Evolutionary conservation across 2,797 vertebrate species (phyloP), one percentile per base, ranked within the genome.

Genomic region (Harpagifer antarcticus): DNA sequence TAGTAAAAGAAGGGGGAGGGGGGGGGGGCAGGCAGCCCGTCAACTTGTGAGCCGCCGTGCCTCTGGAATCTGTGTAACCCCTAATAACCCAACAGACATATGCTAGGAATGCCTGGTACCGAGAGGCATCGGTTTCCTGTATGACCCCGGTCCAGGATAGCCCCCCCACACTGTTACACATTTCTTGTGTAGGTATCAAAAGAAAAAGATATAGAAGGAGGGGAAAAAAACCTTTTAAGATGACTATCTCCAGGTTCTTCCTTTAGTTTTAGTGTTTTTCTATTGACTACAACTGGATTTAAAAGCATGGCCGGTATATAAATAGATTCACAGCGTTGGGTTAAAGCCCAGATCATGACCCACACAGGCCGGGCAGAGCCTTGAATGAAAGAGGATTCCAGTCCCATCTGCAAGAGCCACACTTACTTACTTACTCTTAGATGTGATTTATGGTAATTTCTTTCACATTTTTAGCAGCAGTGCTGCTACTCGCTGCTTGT

Each of bases 51-150:
- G 74, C 53, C 65, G 19, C 66, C 19, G 57, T 72, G 79, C 84
- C 56, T 79, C 27, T 31, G n/a, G 19, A 86, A 84, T 83, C 27
- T 27, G 61, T 84, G 89, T 64, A 87, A 89, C 90, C 85, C 68
- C 82, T 90, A 89, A 86, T 88, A 91, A 92, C 83, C 87, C 84
- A 61, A 44, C 72, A 79, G 74, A 90, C 88, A 86, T 88, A 93
- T 90, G 84, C 75, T 60, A 87, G 86, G 87, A 93, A 93, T 94
- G 87, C 91, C 73, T 91, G 40, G 56, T 81, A 85, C 74, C 27
- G 54, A 79, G 85, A 76, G 68, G 78, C 88, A 93, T 94, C 86
- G 7, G 82, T 94, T 93, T 93, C 89, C 88, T 82, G 76, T 72
- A 45, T 93, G 89, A 94, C 90, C 89, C 78, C 27, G 6, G 67